Percentiles rank a stretch among this genome's conserved stretches.
phyloP scores from a whole-genome alignment of 2,113 vertebrate species.

The Muntiacus reevesi region DNA sequence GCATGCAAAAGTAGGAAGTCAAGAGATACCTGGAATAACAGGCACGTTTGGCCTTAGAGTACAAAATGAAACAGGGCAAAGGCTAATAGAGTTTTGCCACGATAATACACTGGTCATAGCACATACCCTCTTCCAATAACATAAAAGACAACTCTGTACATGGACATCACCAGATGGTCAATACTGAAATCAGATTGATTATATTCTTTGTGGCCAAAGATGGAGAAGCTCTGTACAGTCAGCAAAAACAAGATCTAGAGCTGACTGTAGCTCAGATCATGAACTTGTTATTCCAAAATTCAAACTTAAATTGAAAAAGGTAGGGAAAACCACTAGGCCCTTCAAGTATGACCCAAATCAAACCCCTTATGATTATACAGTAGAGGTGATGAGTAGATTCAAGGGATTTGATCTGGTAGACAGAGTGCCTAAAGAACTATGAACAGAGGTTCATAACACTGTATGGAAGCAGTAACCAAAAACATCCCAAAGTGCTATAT shows the following conservation, averaged over 20 bases:
- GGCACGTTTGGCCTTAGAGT: neutral
- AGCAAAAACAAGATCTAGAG: neutral
- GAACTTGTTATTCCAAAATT: neutral
- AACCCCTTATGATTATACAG: neutral
- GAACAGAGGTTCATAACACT: neutral
- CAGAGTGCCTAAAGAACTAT: neutral
- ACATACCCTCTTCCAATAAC: neutral
- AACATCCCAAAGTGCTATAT: neutral
- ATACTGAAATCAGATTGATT: neutral
- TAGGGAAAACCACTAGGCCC: neutral
- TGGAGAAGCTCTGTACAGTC: neutral
- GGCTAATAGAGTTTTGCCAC: neutral
- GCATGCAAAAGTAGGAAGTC: neutral
- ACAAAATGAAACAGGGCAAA: neutral
- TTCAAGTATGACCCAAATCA: neutral
- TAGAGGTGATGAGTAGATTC: neutral
- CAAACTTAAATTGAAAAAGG: neutral
- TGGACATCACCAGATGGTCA: neutral
- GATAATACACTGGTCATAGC: neutral
- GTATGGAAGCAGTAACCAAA: neutral
- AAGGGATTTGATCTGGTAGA: neutral
- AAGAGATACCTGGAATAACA: neutral
- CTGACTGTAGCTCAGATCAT: neutral
- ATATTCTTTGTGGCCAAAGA: neutral
- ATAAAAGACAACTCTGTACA: neutral